Percentiles rank a stretch among this genome's conserved stretches.
These are phyloP conservation scores for Eupithecia dodoneata DNA, from an alignment of 2,888 invertebrate species.

Conservation along the genomic window DNA sequence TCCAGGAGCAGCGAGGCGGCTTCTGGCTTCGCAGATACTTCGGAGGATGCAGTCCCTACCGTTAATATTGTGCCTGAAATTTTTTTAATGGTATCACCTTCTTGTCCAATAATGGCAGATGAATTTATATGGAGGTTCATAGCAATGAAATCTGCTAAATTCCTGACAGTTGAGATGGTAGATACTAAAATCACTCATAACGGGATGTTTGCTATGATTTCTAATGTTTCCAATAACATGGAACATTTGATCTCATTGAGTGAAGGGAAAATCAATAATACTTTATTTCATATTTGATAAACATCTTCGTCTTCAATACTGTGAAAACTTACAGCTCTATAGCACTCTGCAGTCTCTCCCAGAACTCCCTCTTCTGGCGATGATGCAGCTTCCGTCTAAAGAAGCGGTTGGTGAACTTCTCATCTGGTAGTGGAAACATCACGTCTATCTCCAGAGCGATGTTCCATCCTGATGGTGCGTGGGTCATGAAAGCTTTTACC, in stretches of 20 bases:
- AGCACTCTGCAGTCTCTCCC: conserved; percentile 72
- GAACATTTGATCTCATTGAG: too few species aligned
- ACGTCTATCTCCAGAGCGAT: conserved; percentile 84
- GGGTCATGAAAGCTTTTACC: conserved; percentile 83
- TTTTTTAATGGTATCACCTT: too few species aligned
- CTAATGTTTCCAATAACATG: too few species aligned
- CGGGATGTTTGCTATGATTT: too few species aligned
- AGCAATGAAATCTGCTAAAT: neutral
- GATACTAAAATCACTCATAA: neutral
- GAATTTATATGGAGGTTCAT: neutral
- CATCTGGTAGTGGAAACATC: conserved; percentile 79
- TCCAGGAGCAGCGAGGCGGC: conserved; percentile 83
- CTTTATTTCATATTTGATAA: too few species aligned
- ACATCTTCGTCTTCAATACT: neutral
- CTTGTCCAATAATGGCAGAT: neutral
- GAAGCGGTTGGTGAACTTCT: conserved; percentile 62
- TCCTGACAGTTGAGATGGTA: neutral
- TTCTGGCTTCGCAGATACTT: conserved; percentile 87
- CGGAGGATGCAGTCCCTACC: conserved; percentile 86
- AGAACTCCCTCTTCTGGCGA: conserved; percentile 82
- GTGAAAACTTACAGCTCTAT: conserved; percentile 68
- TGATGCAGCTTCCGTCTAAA: conserved; percentile 69
- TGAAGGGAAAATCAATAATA: too few species aligned
- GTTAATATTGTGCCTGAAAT: conserved; percentile 85
- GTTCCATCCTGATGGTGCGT: conserved; percentile 84